Conservation (phyloP, 2,113 vertebrate genomes). For the Heteronetta atricapilla region DNA sequence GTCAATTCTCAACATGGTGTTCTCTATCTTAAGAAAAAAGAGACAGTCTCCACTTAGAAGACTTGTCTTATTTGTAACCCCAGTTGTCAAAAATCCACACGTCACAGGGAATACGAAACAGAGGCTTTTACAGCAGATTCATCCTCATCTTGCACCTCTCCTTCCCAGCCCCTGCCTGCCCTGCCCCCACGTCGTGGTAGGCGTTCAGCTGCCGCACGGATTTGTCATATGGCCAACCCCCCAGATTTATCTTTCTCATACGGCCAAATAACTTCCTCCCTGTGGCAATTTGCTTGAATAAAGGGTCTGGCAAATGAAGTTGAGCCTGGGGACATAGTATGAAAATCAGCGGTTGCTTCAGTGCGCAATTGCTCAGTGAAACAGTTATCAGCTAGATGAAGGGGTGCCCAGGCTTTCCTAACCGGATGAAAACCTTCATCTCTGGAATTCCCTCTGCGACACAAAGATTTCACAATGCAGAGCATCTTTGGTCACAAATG, state of each 20-base stretch:
- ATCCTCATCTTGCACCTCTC: neutral
- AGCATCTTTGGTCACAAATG: neutral
- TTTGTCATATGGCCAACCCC: neutral
- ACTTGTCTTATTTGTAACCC: neutral
- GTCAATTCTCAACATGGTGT: neutral
- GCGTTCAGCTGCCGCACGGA: neutral
- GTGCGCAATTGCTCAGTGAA: conserved; percentile 9
- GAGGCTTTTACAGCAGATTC: neutral
- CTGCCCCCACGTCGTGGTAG: neutral
- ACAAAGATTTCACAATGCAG: neutral
- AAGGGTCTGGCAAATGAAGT: neutral
- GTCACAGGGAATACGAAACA: neutral
- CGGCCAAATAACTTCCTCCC: conserved; percentile 43
- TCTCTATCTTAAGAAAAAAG: neutral
- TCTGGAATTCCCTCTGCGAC: neutral
- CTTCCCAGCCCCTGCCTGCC: neutral
- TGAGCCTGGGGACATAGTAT: neutral
- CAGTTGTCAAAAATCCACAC: neutral
- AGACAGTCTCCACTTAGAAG: neutral
- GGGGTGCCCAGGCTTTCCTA: neutral
- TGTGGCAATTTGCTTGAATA: conserved; percentile 37
- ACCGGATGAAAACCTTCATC: neutral
- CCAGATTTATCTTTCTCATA: conserved; percentile 23
- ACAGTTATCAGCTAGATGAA: neutral
- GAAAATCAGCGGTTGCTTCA: conserved; percentile 1